These are phyloP conservation scores for Eudemis profundana DNA, from an alignment of 2,888 invertebrate species.

Conservation along the genomic window DNA sequence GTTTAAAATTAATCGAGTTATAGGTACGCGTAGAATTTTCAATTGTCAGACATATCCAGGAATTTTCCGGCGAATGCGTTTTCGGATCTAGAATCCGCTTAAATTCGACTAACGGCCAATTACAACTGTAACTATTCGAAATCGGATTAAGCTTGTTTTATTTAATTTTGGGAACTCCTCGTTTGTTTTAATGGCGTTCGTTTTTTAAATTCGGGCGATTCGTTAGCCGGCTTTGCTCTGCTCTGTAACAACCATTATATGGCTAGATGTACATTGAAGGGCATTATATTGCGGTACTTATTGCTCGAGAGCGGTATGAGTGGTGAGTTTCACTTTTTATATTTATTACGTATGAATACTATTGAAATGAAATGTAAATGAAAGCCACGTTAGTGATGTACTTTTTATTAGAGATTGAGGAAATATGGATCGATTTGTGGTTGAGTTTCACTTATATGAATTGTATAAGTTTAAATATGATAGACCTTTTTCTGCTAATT, in stretches of 20 bases:
- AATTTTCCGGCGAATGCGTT: constrained; percentile 3
- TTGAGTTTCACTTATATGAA: no score
- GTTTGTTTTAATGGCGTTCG: constrained; percentile 8
- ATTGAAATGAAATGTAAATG: no score
- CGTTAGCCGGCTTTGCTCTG: constrained; percentile 42
- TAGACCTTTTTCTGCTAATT: no score
- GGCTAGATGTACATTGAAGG: constrained; percentile 14
- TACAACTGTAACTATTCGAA: neutral
- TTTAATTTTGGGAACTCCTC: constrained; percentile 16
- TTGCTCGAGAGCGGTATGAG: constrained; percentile 26
- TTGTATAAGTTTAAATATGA: no score
- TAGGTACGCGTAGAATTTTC: neutral
- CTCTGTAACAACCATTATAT: constrained; percentile 5
- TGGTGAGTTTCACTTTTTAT: constrained; percentile 38
- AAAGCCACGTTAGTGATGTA: no score
- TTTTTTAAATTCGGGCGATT: constrained; percentile 22
- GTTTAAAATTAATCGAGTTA: neutral
- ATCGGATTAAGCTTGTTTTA: constrained; percentile 28
- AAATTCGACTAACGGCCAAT: constrained; percentile 15
- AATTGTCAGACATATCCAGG: neutral
- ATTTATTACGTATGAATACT: neutral
- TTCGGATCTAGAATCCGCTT: constrained; percentile 14
- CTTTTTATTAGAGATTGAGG: no score
- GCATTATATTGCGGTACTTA: constrained; percentile 29
- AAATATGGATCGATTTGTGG: no score